Evolutionary conservation across 2,113 vertebrate genomes (phyloP).

Genomic region (Ovis aries): ARS-UI_Ramb_v3.0 NC_056056.1:99071001-99071500

Average conservation of each 20-base stretch:
- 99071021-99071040: background rate
- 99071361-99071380: background rate
- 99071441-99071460: background rate
- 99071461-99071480: background rate
- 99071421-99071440: background rate
- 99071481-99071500: background rate
- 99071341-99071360: background rate
- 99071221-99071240: fast-evolving
- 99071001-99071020: background rate
- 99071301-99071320: background rate
- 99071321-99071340: background rate
- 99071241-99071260: background rate
- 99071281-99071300: background rate
- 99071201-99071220: constrained; percentile 59
- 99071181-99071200: constrained; percentile 95
- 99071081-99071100: background rate
- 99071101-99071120: background rate
- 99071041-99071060: background rate
- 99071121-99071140: background rate
- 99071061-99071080: background rate
- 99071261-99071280: background rate
- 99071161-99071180: constrained; percentile 95
- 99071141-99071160: constrained; percentile 86
- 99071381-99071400: background rate
- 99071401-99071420: background rate